Conservation (phyloP, 2,888 invertebrate genomes). For the Cybosia mesomella region DNA sequence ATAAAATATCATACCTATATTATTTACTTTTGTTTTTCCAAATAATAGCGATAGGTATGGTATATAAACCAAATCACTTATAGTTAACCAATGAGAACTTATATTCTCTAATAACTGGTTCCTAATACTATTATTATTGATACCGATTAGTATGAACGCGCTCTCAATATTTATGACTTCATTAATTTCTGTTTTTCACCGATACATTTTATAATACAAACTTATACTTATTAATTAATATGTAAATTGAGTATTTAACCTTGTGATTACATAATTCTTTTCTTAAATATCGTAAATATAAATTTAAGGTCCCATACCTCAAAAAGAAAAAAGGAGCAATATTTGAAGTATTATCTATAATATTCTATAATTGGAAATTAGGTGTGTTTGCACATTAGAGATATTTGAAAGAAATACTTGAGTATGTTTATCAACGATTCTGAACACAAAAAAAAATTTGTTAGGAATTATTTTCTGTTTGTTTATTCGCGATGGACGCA, state of each 20-base stretch:
- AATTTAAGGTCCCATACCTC: no score
- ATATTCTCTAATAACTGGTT: background rate
- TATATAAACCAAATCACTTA: background rate
- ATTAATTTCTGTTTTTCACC: constrained; percentile 25
- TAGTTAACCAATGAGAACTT: background rate
- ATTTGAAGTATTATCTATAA: no score
- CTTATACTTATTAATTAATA: constrained; percentile 12
- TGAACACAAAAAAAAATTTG: no score
- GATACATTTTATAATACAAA: constrained; percentile 1
- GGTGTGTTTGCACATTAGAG: no score
- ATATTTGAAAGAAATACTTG: no score
- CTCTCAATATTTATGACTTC: constrained; percentile 33
- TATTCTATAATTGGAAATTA: no score
- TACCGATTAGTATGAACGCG: constrained; percentile 18
- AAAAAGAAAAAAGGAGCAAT: background rate
- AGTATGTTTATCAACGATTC: no score
- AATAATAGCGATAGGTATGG: background rate
- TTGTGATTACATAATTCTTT: background rate
- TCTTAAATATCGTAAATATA: no score
- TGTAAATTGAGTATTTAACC: constrained; percentile 7
- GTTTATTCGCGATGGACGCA: no score
- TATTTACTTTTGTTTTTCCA: no score
- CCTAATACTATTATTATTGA: constrained; percentile 2
- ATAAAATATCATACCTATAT: no score
- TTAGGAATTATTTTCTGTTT: no score